Evolutionary conservation across 1,140 invertebrate species (phyloP).

Genomic region (Drosophila yakuba): DNA sequence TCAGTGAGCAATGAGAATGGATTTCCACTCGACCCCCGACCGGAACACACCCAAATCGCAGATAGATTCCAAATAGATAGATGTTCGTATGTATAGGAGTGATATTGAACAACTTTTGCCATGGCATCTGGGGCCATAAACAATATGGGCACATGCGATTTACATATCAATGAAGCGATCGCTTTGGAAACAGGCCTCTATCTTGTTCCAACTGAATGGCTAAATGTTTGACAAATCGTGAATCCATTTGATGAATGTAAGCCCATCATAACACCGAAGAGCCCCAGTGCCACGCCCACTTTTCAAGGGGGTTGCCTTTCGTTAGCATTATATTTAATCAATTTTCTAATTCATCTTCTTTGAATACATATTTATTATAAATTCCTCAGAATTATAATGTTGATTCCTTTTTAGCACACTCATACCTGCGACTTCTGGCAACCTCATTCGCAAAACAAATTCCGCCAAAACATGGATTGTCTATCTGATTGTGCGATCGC

Average conservation of each 20-base stretch:
- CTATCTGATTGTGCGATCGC: constrained; percentile 24
- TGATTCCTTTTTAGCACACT: background rate
- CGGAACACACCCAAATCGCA: constrained; percentile 55
- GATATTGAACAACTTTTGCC: constrained; percentile 39
- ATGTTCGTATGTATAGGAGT: constrained; percentile 15
- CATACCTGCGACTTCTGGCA: constrained; percentile 13
- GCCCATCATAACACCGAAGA: constrained; percentile 23
- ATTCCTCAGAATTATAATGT: background rate
- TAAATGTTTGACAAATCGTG: constrained; percentile 55
- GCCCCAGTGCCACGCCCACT: constrained; percentile 5
- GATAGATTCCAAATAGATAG: constrained; percentile 29
- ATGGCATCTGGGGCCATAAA: constrained; percentile 51
- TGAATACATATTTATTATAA: background rate
- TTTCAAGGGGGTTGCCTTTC: background rate
- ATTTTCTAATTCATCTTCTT: background rate
- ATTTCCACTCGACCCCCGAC: constrained; percentile 24
- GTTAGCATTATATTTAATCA: background rate
- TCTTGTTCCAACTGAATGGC: constrained; percentile 57
- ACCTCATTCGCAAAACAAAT: constrained; percentile 15
- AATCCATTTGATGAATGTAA: constrained; percentile 20
- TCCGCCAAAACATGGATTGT: constrained; percentile 4
- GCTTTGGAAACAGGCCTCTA: constrained; percentile 29
- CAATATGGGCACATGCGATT: constrained; percentile 65
- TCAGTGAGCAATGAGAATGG: constrained; percentile 48
- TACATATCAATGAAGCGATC: constrained; percentile 62